These are phyloP conservation scores for Quadriops clusia DNA, from an alignment of 2,888 invertebrate genomes.

Conservation along the genomic window DNA sequence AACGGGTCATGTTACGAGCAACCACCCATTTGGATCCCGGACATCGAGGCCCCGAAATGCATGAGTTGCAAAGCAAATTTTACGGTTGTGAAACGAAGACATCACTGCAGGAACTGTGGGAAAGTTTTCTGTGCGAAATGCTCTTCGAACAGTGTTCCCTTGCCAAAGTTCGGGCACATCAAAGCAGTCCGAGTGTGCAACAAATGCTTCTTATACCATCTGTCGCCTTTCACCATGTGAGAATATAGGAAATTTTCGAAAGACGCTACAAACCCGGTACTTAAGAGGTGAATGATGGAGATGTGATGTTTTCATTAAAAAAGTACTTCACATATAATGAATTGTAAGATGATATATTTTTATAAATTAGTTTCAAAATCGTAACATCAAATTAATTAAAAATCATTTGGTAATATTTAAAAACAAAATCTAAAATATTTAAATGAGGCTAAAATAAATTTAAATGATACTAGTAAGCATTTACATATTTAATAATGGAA, in stretches of 20 bases:
- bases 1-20: slow-evolving; percentile 20
- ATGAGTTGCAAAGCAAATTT: slow-evolving; percentile 88
- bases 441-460: no score
- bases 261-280: no score
- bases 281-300: no score
- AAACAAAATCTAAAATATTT: no score
- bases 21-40: slow-evolving; percentile 91
- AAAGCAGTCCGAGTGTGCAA: slow-evolving; percentile 93
- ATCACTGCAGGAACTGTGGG: slow-evolving; percentile 96
- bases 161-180: slow-evolving; percentile 83
- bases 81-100: slow-evolving; percentile 87
- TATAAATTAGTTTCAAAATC: no score
- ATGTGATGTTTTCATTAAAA: no score
- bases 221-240: slow-evolving; percentile 48
- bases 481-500: no score
- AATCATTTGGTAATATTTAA: no score
- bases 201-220: slow-evolving; percentile 67
- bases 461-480: no score
- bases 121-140: slow-evolving; percentile 92
- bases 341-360: no score
- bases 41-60: slow-evolving; percentile 81
- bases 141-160: slow-evolving; percentile 82
- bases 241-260: slow-evolving; percentile 14
- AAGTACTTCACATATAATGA: slow-evolving; percentile 15
- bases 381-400: no score